Evolutionary conservation across 2,888 invertebrate genomes (phyloP).

Genomic region (Hylaea fasciaria): DNA sequence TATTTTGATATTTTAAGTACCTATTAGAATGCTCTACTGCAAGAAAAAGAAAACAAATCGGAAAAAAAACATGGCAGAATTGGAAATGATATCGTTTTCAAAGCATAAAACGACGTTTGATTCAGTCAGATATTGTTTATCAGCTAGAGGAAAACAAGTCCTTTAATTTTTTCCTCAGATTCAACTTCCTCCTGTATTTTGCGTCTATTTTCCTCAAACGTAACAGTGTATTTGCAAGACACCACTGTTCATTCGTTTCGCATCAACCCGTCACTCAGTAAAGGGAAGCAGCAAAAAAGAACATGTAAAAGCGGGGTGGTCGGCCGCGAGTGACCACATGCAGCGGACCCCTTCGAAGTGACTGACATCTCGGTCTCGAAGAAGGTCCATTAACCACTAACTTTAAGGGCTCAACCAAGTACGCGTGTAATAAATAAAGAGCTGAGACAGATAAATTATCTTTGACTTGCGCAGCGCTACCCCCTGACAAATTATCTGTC

Average conservation of each 20-base stretch:
- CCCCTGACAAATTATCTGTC: constrained; percentile 82
- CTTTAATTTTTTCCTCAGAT: background rate
- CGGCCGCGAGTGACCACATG: constrained; percentile 60
- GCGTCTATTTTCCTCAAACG: constrained; percentile 7
- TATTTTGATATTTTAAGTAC: too few species aligned
- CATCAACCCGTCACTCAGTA: constrained; percentile 66
- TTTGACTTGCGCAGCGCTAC: constrained; percentile 80
- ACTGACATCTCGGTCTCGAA: constrained; percentile 73
- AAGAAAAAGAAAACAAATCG: too few species aligned
- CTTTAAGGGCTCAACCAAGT: constrained; percentile 79
- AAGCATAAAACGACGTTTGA: background rate
- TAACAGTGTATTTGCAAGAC: constrained; percentile 42
- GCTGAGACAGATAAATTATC: constrained; percentile 84
- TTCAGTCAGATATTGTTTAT: background rate
- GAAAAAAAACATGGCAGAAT: too few species aligned
- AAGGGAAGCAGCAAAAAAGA: constrained; percentile 63
- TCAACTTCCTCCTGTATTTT: background rate
- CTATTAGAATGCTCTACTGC: too few species aligned
- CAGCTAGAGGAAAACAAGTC: background rate
- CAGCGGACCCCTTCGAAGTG: constrained; percentile 52
- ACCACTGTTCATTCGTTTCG: constrained; percentile 65
- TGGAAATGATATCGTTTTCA: background rate
- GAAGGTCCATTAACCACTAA: constrained; percentile 80
- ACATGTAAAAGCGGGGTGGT: constrained; percentile 44
- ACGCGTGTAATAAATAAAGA: constrained; percentile 82